Evolutionary conservation across 2,888 invertebrate genomes (phyloP), one percentile per base, ranked within the genome.

Genomic region (Andrena hattorfiana): DNA sequence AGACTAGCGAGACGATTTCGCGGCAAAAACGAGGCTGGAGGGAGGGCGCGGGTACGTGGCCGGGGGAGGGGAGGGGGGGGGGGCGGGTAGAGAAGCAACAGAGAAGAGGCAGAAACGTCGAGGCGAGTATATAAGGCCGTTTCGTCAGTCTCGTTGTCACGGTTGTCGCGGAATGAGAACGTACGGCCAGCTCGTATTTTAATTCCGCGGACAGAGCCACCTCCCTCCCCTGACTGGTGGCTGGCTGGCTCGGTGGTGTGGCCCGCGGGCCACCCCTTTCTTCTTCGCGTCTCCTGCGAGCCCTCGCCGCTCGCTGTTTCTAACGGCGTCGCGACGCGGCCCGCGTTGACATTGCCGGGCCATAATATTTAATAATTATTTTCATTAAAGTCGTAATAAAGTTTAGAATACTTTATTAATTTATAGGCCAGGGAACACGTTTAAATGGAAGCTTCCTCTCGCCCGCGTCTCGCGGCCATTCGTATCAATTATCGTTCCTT

Each of bases 291-390:
- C 87, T 90, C 87, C 89, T 90, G 90, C 87, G 86, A 84, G 83
- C 86, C 79, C 85, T 84, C 77, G 62, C 73, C 75, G 69, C 81
- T 77, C 80, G 80, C 64, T 81, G 83, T 81, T 87, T 63, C 85
- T 87, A 81, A 85, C 82, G 86, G 74, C 79, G 77, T 79, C 83
- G 82, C 80, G 84, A 84, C 85, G 83, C 84, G 77, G 85, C 71
- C 81, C 79, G 85, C 87, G 91, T 92, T 92, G 93, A 92, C 92
- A 92, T 90, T 91, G 91, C 91, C 60, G 89, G 90, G 87, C 93
- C 91, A 93, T 93, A 93, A 94, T 94, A 94, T 94, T 94, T 94
- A 94, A 94, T 94, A 94, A 94, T 94, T 94, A 94, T 94, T 93
- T 93, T 93, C 93, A 94, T 94, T 94, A 94, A 93, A 94, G 93